Evolutionary conservation across 2,888 invertebrate species (phyloP).

Genomic region (Boloria selene): DNA sequence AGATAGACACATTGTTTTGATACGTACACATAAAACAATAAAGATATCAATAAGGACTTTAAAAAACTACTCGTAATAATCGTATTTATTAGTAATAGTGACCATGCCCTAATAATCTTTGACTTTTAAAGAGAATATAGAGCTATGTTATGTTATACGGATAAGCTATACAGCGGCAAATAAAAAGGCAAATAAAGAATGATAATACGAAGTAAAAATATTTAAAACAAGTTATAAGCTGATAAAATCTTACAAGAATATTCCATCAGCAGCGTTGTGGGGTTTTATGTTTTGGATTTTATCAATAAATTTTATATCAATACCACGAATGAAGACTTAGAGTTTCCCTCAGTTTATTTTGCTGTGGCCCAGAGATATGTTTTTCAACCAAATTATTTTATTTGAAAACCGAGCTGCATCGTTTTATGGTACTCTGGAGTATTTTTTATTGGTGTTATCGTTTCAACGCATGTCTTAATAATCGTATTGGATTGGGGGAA

Average conservation of each 20-base stretch:
- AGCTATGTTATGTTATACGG: no score
- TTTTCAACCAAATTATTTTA: conserved; percentile 16
- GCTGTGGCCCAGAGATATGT: neutral
- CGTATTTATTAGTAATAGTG: no score
- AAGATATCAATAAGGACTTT: no score
- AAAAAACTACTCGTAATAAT: no score
- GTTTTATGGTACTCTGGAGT: conserved; percentile 4
- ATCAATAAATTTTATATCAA: conserved; percentile 12
- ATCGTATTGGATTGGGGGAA: neutral
- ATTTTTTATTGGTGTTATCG: conserved; percentile 8
- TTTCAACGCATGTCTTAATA: conserved; percentile 12
- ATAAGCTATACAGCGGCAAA: neutral
- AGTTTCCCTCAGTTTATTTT: conserved; percentile 11
- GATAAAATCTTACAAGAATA: conserved; percentile 10
- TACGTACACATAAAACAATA: no score
- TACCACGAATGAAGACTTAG: conserved; percentile 2
- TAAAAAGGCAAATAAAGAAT: conserved; percentile 1
- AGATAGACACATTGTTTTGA: no score
- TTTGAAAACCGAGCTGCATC: conserved; percentile 3
- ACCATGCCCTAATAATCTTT: neutral
- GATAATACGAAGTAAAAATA: neutral
- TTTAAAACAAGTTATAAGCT: conserved; percentile 13
- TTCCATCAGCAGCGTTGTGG: conserved; percentile 9
- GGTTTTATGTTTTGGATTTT: neutral
- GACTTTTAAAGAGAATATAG: neutral